Evolutionary conservation across 2,888 invertebrate species (phyloP).

Genomic region (Xestia xanthographa): DNA sequence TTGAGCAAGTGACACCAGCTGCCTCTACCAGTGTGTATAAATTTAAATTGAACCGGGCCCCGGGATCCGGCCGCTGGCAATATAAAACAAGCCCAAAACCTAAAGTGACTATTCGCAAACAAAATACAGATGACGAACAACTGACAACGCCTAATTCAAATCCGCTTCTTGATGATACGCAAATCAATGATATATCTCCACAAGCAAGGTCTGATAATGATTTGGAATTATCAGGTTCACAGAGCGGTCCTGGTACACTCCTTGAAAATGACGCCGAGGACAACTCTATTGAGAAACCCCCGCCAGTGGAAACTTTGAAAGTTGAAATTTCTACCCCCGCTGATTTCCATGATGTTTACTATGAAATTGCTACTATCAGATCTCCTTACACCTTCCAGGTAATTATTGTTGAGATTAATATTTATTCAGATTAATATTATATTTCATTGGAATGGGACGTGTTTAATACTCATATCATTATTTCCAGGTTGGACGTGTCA

Average conservation of each 20-base stretch:
- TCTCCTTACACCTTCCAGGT: conserved; percentile 98
- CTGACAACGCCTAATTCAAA: conserved; percentile 87
- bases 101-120: conserved; percentile 94
- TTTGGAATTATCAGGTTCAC: conserved; percentile 94
- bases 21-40: conserved; percentile 93
- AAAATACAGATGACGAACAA: conserved; percentile 89
- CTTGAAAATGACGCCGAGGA: conserved; percentile 92
- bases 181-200: conserved; percentile 89
- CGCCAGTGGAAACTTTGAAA: conserved; percentile 95
- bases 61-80: conserved; percentile 97
- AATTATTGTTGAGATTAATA: conserved; percentile 60
- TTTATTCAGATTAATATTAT: background rate
- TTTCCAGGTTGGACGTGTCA: conserved; percentile 95
- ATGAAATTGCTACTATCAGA: conserved; percentile 97
- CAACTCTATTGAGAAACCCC: conserved; percentile 92
- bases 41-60: conserved; percentile 95
- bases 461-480: conserved; percentile 42
- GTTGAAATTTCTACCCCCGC: conserved; percentile 97
- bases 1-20: conserved; percentile 88
- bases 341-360: conserved; percentile 96
- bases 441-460: conserved; percentile 3
- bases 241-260: conserved; percentile 90
- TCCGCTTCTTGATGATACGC: conserved; percentile 84
- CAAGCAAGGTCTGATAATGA: conserved; percentile 92
- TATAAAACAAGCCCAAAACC: conserved; percentile 97